Evolutionary conservation across 2,797 vertebrate genomes (phyloP).

Genomic region (Toxotes lorentzi): DNA sequence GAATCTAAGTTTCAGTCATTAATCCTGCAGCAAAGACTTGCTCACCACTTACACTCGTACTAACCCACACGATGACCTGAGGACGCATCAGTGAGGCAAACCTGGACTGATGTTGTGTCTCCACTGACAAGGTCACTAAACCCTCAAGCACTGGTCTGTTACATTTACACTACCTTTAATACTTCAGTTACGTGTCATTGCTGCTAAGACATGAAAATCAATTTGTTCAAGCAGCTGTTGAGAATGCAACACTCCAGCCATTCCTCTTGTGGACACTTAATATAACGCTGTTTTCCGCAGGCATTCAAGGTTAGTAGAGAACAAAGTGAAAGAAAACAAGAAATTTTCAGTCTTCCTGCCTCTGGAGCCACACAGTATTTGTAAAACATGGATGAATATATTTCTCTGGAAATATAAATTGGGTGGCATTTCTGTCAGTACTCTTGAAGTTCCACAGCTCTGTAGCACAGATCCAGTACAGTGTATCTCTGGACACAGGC

Average conservation of each 20-base stretch:
- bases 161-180: conserved; percentile 54
- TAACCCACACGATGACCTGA: conserved; percentile 14
- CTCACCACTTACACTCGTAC: background rate
- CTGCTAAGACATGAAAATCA: conserved; percentile 67
- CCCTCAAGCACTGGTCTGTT: conserved; percentile 22
- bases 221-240: conserved; percentile 65
- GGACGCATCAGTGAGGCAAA: conserved; percentile 26
- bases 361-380: background rate
- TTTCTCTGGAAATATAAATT: background rate
- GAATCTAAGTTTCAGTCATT: background rate
- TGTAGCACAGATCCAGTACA: background rate
- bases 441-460: background rate
- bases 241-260: conserved; percentile 40
- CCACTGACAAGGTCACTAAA: conserved; percentile 66
- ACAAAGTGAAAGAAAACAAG: conserved; percentile 15
- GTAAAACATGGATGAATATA: conserved; percentile 1
- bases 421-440: background rate
- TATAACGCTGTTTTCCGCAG: conserved; percentile 40
- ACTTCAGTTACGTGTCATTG: conserved; percentile 52
- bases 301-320: conserved; percentile 41
- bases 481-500: background rate
- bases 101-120: conserved; percentile 46
- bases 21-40: background rate
- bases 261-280: conserved; percentile 46
- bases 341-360: background rate